Evolutionary conservation across 2,113 vertebrate genomes (phyloP).

Genomic region (Microtus richardsoni): DNA sequence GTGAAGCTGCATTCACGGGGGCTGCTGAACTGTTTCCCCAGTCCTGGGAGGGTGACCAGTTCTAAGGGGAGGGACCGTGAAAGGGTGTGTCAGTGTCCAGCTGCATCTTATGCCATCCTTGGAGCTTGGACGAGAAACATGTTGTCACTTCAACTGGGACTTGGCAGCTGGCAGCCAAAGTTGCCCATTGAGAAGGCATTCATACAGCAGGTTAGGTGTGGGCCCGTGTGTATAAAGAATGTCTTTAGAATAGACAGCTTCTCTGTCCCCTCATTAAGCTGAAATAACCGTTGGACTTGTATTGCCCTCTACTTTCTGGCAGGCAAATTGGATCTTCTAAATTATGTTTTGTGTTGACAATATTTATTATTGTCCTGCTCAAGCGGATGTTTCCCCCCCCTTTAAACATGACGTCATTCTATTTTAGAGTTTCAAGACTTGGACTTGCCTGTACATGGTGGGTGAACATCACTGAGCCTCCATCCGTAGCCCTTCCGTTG

Average conservation of each 20-base stretch:
- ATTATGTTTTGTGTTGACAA: slow-evolving; percentile 40
- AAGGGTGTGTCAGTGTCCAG: background rate
- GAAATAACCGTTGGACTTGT: slow-evolving; percentile 29
- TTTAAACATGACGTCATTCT: background rate
- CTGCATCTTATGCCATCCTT: background rate
- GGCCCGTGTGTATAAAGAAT: background rate
- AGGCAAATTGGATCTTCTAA: slow-evolving; percentile 31
- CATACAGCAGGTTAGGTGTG: background rate
- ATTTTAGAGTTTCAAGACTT: background rate
- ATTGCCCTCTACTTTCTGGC: background rate
- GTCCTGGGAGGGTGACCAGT: background rate
- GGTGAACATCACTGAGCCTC: background rate
- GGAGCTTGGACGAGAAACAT: background rate
- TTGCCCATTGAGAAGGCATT: background rate
- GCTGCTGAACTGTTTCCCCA: no score
- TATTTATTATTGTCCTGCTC: slow-evolving; percentile 32
- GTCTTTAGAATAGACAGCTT: background rate
- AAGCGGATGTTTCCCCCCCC: background rate
- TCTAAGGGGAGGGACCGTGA: background rate
- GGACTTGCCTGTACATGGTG: background rate
- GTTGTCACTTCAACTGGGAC: background rate
- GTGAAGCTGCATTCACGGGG: background rate
- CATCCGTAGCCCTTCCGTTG: background rate
- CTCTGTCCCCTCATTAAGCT: background rate
- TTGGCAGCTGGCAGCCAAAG: background rate